Evolutionary conservation across 2,888 invertebrate species (phyloP).

Genomic region (Calameuta pallipes): DNA sequence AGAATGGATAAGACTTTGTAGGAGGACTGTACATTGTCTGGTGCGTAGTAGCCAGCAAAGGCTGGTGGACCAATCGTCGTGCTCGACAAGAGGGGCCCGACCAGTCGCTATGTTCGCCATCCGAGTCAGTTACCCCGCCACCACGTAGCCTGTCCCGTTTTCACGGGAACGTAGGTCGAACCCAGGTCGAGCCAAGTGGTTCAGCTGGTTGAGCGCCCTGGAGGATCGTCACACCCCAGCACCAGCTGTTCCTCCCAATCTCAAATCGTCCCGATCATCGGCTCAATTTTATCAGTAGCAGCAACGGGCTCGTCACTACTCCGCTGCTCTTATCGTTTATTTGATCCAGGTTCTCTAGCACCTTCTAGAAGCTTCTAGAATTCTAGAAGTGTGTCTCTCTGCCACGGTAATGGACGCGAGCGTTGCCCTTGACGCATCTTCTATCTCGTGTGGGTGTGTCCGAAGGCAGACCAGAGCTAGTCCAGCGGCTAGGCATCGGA

Average conservation of each 20-base stretch:
- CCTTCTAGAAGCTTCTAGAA: neutral
- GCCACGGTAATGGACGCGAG: neutral
- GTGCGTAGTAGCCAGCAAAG: constrained; percentile 43
- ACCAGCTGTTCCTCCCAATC: neutral
- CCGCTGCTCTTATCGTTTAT: neutral
- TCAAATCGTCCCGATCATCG: neutral
- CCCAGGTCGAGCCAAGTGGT: neutral
- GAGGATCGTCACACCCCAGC: neutral
- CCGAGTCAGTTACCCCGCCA: constrained; percentile 1
- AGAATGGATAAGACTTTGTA: neutral
- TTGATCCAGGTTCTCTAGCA: neutral
- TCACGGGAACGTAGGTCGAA: neutral
- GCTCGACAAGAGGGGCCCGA: constrained; percentile 50
- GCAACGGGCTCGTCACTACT: neutral
- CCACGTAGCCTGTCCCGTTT: neutral
- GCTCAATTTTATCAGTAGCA: neutral
- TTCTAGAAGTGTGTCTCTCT: neutral
- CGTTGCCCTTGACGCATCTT: neutral
- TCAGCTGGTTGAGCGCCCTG: neutral
- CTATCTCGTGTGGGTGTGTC: neutral
- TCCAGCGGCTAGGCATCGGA: neutral
- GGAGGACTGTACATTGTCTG: constrained; percentile 42
- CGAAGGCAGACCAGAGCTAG: neutral
- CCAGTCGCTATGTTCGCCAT: constrained; percentile 18
- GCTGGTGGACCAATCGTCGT: constrained; percentile 46